Conservation (phyloP, 2,888 invertebrate genomes). For the Drosophila sordidula region DNA sequence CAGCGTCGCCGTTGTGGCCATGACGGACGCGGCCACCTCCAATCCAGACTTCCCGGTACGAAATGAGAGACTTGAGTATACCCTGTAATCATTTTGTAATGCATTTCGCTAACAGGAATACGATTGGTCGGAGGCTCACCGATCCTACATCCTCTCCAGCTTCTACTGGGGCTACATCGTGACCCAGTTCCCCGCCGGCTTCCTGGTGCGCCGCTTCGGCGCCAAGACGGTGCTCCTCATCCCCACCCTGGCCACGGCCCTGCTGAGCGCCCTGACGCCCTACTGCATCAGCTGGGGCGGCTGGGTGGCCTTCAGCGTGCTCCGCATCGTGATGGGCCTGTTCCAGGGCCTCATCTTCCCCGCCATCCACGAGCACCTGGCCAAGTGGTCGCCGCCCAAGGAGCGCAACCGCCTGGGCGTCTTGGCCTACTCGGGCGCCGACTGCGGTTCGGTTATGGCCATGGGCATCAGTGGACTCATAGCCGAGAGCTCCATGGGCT, state of each 20-base stretch:
- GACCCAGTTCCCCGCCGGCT: constrained; percentile 88
- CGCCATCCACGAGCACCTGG: constrained; percentile 87
- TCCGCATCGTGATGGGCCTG: constrained; percentile 88
- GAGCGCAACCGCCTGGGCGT: constrained; percentile 87
- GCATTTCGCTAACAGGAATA: constrained; percentile 60
- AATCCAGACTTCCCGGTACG: constrained; percentile 86
- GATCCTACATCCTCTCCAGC: constrained; percentile 88
- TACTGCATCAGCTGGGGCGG: constrained; percentile 88
- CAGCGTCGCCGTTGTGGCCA: constrained; percentile 90
- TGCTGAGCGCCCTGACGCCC: constrained; percentile 89
- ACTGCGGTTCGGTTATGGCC: constrained; percentile 88
- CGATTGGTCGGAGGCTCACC: constrained; percentile 86
- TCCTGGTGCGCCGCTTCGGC: constrained; percentile 88
- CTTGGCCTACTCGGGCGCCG: constrained; percentile 87
- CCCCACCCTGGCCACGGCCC: constrained; percentile 88
- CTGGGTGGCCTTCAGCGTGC: constrained; percentile 87
- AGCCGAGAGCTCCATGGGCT: constrained; percentile 87
- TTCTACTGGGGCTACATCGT: constrained; percentile 92
- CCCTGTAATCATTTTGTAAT: too few relatives aligned
- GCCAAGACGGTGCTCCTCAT: constrained; percentile 87
- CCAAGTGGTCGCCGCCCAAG: constrained; percentile 89
- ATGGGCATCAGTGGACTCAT: constrained; percentile 88
- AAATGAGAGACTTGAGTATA: too few relatives aligned
- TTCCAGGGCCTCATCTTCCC: constrained; percentile 89
- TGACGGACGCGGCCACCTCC: constrained; percentile 87